Conservation (phyloP, 2,113 vertebrate genomes). For the Catharus minimus region DNA sequence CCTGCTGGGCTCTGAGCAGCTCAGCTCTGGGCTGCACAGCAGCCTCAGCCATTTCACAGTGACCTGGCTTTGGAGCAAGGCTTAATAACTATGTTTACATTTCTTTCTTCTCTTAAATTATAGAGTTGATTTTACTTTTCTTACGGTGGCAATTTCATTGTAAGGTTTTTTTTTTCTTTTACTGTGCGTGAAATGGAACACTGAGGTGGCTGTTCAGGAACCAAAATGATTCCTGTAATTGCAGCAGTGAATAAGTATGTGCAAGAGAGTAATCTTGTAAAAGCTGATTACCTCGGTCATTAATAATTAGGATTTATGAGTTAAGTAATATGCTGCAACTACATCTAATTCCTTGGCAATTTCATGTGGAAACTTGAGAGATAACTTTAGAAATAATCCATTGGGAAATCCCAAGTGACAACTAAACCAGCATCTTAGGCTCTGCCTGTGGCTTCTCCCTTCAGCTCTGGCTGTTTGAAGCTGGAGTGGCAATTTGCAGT, state of each 20-base stretch:
- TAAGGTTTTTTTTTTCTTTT: neutral
- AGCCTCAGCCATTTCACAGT: no score
- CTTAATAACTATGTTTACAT: neutral
- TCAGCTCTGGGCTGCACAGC: neutral
- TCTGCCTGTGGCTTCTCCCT: neutral
- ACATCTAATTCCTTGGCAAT: neutral
- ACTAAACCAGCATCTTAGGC: neutral
- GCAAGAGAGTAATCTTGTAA: neutral
- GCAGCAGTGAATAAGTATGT: neutral
- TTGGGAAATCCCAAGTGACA: neutral
- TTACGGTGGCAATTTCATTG: neutral
- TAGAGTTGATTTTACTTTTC: neutral
- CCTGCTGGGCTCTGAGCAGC: neutral
- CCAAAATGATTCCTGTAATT: neutral
- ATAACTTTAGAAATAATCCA: neutral
- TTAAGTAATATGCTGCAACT: neutral
- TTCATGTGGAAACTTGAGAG: neutral
- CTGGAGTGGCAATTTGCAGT: neutral
- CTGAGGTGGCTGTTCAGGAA: neutral
- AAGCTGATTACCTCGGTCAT: constrained; percentile 13
- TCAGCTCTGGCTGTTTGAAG: neutral
- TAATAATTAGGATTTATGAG: constrained; percentile 37
- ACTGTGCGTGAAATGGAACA: neutral
- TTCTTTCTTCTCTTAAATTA: neutral
- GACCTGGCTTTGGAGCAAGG: neutral